Percentiles rank a stretch among this genome's conserved stretches.
These are phyloP conservation scores for Tryphoninae sp. DNA, from an alignment of 2,888 invertebrate genomes.

Conservation along the genomic window DNA sequence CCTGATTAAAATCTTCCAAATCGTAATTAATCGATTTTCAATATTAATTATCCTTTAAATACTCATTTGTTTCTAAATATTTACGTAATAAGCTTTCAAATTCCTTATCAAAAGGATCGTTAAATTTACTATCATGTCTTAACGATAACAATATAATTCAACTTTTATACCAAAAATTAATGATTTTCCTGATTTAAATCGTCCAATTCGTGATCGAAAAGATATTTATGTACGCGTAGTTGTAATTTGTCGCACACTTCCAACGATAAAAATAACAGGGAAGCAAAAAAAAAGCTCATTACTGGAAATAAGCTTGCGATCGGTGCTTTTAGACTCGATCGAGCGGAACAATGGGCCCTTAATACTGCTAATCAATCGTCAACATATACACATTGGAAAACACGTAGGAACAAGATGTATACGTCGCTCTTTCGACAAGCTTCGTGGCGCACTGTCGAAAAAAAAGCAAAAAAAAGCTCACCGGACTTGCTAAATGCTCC, in stretches of 20 bases:
- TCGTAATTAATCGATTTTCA: too few species aligned
- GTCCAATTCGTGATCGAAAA: too few species aligned
- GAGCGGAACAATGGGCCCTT: constrained; percentile 23
- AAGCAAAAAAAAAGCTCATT: neutral
- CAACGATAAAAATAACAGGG: neutral
- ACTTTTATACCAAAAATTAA: too few species aligned
- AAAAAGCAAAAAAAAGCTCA: constrained; percentile 2
- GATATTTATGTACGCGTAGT: too few species aligned
- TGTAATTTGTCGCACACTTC: neutral
- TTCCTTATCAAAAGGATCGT: too few species aligned
- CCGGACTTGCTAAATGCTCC: constrained; percentile 21
- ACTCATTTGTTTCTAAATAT: too few species aligned
- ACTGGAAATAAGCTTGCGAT: neutral
- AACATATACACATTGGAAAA: constrained; percentile 6
- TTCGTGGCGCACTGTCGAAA: neutral
- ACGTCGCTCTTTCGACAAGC: neutral
- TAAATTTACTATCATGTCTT: too few species aligned
- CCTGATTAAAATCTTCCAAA: too few species aligned
- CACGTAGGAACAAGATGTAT: neutral
- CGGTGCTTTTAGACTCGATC: constrained; percentile 4
- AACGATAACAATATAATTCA: too few species aligned
- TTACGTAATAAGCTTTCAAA: too few species aligned
- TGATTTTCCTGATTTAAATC: too few species aligned
- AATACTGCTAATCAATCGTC: constrained; percentile 29
- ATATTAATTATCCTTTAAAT: too few species aligned